phyloP scores from a whole-genome alignment of 2,888 invertebrate genomes.

The Chironomus tentans region DNA sequence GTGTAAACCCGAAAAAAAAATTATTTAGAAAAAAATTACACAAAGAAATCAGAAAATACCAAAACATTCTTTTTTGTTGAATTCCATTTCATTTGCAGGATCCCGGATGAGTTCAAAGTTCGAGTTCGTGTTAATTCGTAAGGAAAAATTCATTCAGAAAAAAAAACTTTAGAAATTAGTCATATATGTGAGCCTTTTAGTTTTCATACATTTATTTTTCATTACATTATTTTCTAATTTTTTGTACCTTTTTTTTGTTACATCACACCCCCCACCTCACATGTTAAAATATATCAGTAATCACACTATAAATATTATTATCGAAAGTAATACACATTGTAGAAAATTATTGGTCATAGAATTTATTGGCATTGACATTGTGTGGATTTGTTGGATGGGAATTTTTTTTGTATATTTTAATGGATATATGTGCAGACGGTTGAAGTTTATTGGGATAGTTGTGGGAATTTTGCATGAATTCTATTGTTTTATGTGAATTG shows the following conservation, averaged over 20 bases:
- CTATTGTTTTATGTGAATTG: no score
- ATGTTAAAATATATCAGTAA: no score
- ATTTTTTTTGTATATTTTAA: no score
- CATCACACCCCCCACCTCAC: not conserved
- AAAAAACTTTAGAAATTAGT: slow-evolving; percentile 3
- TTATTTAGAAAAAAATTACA: not conserved
- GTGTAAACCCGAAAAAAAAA: not conserved
- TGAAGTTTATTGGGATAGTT: no score
- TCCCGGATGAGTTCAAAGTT: slow-evolving; percentile 71
- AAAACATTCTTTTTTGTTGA: slow-evolving; percentile 41
- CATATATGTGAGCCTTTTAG: slow-evolving; percentile 23
- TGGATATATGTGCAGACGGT: no score
- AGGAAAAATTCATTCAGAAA: slow-evolving; percentile 41
- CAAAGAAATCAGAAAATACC: slow-evolving; percentile 20
- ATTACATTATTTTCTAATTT: not conserved
- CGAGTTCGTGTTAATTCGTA: slow-evolving; percentile 80
- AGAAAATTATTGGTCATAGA: no score
- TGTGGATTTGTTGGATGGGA: no score
- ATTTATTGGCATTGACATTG: no score
- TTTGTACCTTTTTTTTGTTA: not conserved
- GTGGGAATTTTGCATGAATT: no score
- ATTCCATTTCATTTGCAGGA: slow-evolving; percentile 49
- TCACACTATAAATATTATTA: no score
- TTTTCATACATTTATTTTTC: not conserved
- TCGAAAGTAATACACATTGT: no score